A percentile compares a stretch with the other conserved stretches of the same genome.
Evolutionary conservation across 1,140 invertebrate genomes (phyloP).

Genomic region (Cepaea nemoralis): DNA sequence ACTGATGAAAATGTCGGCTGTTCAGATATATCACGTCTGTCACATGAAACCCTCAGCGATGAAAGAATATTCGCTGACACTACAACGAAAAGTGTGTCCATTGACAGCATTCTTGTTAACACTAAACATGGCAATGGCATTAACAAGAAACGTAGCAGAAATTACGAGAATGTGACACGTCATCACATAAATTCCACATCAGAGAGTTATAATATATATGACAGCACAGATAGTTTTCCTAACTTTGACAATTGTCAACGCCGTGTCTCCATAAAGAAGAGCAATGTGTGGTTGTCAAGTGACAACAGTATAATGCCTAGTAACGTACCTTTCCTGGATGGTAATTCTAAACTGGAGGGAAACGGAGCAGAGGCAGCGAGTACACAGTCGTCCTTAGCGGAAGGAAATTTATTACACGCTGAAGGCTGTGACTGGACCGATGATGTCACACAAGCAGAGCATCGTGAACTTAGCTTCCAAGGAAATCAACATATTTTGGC

Average conservation of each 20-base stretch:
- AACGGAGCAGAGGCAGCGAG: neutral
- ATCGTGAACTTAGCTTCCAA: neutral
- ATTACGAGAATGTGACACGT: no score
- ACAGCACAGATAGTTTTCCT: neutral
- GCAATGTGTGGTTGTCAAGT: no score
- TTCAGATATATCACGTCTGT: no score
- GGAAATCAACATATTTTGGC: no score
- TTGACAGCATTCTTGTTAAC: neutral
- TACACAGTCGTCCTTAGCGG: neutral
- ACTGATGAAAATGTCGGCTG: neutral
- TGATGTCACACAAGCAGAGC: neutral
- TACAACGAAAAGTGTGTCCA: neutral
- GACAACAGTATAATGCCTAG: no score
- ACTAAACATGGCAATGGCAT: neutral
- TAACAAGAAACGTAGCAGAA: no score
- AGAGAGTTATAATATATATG: no score
- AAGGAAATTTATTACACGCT: no score
- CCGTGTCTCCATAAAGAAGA: no score
- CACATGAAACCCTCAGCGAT: neutral
- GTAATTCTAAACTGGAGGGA: neutral
- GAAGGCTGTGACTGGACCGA: neutral
- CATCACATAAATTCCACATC: neutral
- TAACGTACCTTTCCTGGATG: no score
- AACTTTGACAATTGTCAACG: no score
- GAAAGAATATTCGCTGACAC: neutral